Evolutionary conservation across 2,113 vertebrate genomes (phyloP).

Genomic region (Platanista minor): DNA sequence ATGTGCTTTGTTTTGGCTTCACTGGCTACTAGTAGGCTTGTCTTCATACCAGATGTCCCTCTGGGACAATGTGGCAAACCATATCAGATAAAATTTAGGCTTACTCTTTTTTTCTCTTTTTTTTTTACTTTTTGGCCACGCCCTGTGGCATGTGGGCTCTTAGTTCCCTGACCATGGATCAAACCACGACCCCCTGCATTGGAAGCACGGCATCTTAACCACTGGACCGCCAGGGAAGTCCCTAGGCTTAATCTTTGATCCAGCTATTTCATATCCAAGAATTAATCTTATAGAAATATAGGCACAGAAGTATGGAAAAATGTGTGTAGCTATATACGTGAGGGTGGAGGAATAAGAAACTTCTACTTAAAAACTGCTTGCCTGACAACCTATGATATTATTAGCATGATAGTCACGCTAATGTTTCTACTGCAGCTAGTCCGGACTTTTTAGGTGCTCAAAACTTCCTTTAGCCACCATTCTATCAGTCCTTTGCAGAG

Average conservation of each 20-base stretch:
- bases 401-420: not conserved
- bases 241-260: not conserved
- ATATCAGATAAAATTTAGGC: not conserved
- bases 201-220: too few species aligned
- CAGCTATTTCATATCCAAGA: not conserved
- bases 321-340: not conserved
- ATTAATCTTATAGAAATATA: not conserved
- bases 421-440: not conserved
- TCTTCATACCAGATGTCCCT: not conserved
- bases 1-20: not conserved
- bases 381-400: not conserved
- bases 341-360: not conserved
- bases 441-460: not conserved
- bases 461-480: not conserved
- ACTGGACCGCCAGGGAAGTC: too few species aligned
- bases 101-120: not conserved
- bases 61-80: not conserved
- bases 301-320: not conserved
- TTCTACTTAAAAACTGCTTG: not conserved
- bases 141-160: too few species aligned
- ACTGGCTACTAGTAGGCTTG: not conserved
- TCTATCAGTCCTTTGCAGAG: not conserved
- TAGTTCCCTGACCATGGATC: too few species aligned
- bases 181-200: too few species aligned
- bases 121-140: too few species aligned